phyloP scores from a whole-genome alignment of 2,113 vertebrate species.

The Picathartes gymnocephalus region DNA sequence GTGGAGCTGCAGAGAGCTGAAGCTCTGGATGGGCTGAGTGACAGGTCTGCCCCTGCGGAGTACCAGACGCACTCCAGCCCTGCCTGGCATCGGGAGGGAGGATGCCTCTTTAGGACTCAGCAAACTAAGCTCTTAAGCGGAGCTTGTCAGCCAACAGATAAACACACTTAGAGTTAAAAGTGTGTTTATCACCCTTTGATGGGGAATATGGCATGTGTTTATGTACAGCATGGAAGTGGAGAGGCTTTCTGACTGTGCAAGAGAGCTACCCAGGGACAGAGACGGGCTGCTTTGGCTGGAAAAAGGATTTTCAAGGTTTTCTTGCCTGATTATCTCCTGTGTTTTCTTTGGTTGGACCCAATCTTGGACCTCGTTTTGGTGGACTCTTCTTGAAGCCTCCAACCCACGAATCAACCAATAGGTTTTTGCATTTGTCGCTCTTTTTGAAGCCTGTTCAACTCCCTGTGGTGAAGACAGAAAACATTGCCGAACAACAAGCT shows the following conservation, averaged over 20 bases:
- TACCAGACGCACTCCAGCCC: not conserved
- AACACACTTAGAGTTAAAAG: slow-evolving; percentile 5
- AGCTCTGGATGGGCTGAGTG: not conserved
- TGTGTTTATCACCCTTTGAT: slow-evolving; percentile 1
- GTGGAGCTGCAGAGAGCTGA: not conserved
- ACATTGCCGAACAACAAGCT: not conserved
- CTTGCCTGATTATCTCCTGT: not conserved
- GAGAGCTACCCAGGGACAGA: not conserved
- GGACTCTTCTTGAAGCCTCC: not conserved
- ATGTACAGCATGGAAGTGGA: not conserved
- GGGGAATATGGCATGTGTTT: not conserved
- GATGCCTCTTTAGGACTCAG: not conserved
- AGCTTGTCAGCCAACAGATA: slow-evolving; percentile 23
- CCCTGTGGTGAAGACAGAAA: not conserved
- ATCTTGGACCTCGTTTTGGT: too few species aligned
- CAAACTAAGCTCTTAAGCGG: not conserved
- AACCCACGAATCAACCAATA: accelerated
- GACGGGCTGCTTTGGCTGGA: not conserved
- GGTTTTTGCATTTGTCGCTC: not conserved
- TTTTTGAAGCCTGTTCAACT: not conserved
- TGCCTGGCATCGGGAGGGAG: not conserved
- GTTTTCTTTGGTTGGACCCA: not conserved
- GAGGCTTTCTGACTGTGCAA: not conserved
- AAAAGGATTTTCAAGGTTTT: not conserved
- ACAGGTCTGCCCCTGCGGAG: not conserved